Evolutionary conservation across 2,888 invertebrate species (phyloP).

Genomic region (Danaus chrysippus): DNA sequence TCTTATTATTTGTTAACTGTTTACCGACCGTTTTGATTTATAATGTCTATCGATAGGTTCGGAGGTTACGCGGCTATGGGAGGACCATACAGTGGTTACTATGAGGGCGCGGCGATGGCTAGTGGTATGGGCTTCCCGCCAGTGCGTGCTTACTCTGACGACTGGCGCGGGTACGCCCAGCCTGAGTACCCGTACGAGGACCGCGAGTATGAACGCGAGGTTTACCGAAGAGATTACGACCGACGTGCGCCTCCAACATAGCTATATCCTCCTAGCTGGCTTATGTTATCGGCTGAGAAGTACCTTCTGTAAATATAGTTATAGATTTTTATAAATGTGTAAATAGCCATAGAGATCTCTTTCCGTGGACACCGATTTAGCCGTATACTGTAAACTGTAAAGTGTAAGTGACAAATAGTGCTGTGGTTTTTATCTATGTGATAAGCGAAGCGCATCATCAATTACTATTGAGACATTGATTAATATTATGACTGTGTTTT

Average conservation of each 20-base stretch:
- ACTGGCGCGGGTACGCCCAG: slow-evolving; percentile 71
- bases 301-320: slow-evolving; percentile 53
- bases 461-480: slow-evolving; percentile 51
- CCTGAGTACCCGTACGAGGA: slow-evolving; percentile 76
- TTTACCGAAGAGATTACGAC: slow-evolving; percentile 82
- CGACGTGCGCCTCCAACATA: slow-evolving; percentile 81
- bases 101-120: slow-evolving; percentile 66
- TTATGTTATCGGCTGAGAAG: slow-evolving; percentile 38
- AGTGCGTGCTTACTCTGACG: slow-evolving; percentile 66
- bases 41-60: slow-evolving; percentile 43
- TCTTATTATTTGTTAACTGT: not conserved
- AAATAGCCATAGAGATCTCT: slow-evolving; percentile 60
- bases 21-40: not conserved
- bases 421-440: slow-evolving; percentile 76
- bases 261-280: slow-evolving; percentile 53
- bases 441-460: slow-evolving; percentile 66
- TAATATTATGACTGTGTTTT: slow-evolving; percentile 57
- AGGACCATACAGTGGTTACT: slow-evolving; percentile 64
- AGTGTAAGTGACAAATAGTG: slow-evolving; percentile 76
- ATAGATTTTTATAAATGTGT: slow-evolving; percentile 52
- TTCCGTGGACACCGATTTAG: slow-evolving; percentile 57
- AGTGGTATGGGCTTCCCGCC: slow-evolving; percentile 75
- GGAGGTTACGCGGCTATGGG: slow-evolving; percentile 73
- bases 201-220: slow-evolving; percentile 77
- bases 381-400: slow-evolving; percentile 50